Base-by-base conservation (phyloP, 2,888 invertebrate species). In the Drosophila parthenogenetica region DNA sequence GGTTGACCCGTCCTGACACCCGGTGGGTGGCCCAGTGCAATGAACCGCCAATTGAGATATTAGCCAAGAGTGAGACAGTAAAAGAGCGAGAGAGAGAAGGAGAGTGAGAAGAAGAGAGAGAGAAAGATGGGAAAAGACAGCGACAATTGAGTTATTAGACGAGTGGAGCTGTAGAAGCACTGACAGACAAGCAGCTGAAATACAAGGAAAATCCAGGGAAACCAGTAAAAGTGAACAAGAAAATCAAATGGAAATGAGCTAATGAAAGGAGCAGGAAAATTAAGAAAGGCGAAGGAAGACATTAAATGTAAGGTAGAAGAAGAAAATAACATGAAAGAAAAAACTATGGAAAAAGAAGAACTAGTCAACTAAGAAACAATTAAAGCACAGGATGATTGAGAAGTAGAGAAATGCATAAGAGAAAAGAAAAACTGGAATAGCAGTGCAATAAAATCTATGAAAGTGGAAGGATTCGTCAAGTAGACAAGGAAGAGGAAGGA, bases 11-110 rank as follows among this genome's bases (percentile, higher is more conserved):
- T 42, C 11, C 14, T 14, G 19, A n/a, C 19, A 35, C 48, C 54
- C 42, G 43, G 77, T 80, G 83, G 83, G 80, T 80, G 80, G 83
- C 58, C 79, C 25, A 65, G 86, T 85, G 80, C 83, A 80, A 74
- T 75, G 76, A 80, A 82, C 82, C 74, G 66, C 60, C 65, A 88
- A 86, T 88, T 88, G 89, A 86, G 89, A 86, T 88, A 86, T 86
- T 86, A 86, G 77, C 70, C 65, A 29, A 29, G 25, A 45, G 22
- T 13, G 42, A 51, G 10, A 43, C 43, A 35, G 51, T 22, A 3
- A 50, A 4, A 22, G 13, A 42, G 5, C 11, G 13, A 25, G 43
- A 43, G 13, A 45, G 22, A 5, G 7, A 25, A 7, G 7, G 5
- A 22, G 22, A 5, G 22, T 2, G 3, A 5, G 19, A 17, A 17